Conservation (phyloP, 2,888 invertebrate species). For the Amphipyra tragopoginis region DNA sequence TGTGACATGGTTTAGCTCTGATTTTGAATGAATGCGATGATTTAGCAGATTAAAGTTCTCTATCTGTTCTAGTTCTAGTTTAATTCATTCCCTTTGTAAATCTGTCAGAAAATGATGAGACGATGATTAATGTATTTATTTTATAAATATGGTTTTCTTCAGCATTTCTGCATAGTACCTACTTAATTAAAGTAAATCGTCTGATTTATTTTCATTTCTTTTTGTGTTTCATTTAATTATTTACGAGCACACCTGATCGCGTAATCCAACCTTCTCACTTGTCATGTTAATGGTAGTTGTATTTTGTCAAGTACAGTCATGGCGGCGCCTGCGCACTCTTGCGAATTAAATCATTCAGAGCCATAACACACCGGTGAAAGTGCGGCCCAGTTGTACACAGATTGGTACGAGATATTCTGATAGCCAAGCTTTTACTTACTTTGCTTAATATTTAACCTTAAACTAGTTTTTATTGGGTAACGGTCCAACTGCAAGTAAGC, state of each 20-base stretch:
- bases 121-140: background rate
- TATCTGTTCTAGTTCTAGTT: background rate
- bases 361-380: constrained; percentile 58
- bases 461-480: constrained; percentile 40
- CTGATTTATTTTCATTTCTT: too few relatives aligned
- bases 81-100: background rate
- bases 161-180: too few relatives aligned
- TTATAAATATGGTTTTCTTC: too few relatives aligned
- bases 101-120: background rate
- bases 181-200: too few relatives aligned
- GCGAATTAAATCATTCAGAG: constrained; percentile 51
- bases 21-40: constrained; percentile 32
- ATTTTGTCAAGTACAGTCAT: background rate
- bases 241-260: too few relatives aligned
- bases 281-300: background rate
- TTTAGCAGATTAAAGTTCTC: constrained; percentile 5
- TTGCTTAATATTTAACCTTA: constrained; percentile 49
- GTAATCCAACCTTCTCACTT: too few relatives aligned
- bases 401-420: constrained; percentile 29
- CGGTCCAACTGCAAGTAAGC: constrained; percentile 8
- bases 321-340: constrained; percentile 15
- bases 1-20: constrained; percentile 22
- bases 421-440: constrained; percentile 38
- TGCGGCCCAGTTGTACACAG: constrained; percentile 46
- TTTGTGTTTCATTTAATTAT: too few relatives aligned